A percentile compares a stretch with the other conserved stretches of the same genome.
These are phyloP conservation scores for Philonicus albiceps DNA, from an alignment of 2,888 invertebrate genomes.

Conservation along the genomic window DNA sequence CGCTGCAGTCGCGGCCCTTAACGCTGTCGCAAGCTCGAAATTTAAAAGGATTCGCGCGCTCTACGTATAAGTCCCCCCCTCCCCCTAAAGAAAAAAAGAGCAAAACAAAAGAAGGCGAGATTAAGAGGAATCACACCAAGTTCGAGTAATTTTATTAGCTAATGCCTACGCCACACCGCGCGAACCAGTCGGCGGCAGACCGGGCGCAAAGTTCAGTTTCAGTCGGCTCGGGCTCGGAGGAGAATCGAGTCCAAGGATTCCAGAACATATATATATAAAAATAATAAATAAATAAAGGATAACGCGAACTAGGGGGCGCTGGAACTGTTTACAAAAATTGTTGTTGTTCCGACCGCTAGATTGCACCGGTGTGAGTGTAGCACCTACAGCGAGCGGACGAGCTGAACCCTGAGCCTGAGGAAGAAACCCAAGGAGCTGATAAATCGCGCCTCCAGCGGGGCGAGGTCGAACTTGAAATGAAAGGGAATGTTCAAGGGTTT, in stretches of 20 bases:
- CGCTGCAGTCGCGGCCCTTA: not conserved
- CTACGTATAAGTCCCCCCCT: not conserved
- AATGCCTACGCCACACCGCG: not conserved
- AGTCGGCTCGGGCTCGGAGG: not conserved
- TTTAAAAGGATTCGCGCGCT: constrained; percentile 35
- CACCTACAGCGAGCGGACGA: not conserved
- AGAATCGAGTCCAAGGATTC: not conserved
- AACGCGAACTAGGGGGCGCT: not conserved
- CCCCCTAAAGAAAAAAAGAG: constrained; percentile 25
- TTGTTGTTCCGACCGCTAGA: not conserved
- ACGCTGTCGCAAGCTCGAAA: not conserved
- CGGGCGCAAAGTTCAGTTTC: not conserved
- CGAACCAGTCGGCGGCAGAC: not conserved
- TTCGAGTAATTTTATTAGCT: constrained; percentile 28
- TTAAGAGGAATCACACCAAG: constrained; percentile 32
- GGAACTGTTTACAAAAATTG: constrained; percentile 2
- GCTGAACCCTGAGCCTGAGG: not conserved
- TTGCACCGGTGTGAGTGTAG: not conserved
- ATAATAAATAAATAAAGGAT: not conserved
- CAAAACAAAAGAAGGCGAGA: constrained; percentile 15
- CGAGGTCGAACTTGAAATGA: constrained; percentile 57
- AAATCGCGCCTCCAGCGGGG: constrained; percentile 49
- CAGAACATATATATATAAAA: not conserved
- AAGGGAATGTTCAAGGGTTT: constrained; percentile 55
- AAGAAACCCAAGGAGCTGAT: constrained; percentile 30